Evolutionary conservation across 2,113 vertebrate species (phyloP).

Genomic region (Tricholaema leucomelas): DNA sequence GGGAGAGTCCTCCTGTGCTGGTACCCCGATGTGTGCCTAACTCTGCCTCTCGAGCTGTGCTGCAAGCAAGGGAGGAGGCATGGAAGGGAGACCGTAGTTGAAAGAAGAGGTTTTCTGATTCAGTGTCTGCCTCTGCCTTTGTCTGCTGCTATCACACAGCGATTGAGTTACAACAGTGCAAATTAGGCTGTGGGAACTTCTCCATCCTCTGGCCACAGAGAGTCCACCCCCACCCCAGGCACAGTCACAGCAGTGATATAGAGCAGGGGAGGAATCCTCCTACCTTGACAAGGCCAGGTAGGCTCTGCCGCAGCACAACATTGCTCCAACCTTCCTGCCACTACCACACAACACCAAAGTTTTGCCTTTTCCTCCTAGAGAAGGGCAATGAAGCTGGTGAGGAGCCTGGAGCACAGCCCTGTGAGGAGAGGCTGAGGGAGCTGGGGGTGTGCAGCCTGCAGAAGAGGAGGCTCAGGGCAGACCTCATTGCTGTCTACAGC

Average conservation of each 20-base stretch:
- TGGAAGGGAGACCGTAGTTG: not conserved
- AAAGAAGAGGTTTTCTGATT: conserved; percentile 32
- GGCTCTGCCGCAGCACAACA: not conserved
- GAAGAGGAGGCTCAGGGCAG: too few species aligned
- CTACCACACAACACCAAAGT: not conserved
- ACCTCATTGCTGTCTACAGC: too few species aligned
- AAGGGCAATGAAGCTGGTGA: too few species aligned
- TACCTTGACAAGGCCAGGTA: not conserved
- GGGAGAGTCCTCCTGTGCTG: not conserved
- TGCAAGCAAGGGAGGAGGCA: not conserved
- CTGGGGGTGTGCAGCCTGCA: too few species aligned
- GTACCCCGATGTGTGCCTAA: not conserved
- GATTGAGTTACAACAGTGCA: conserved; percentile 75
- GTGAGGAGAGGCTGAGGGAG: too few species aligned
- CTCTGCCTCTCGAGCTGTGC: not conserved
- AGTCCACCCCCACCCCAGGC: not conserved
- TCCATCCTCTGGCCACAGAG: conserved; percentile 45
- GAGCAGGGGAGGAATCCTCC: not conserved
- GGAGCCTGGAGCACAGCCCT: too few species aligned
- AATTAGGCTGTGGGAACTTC: conserved; percentile 74
- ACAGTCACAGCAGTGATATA: conserved; percentile 28
- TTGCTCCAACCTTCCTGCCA: not conserved
- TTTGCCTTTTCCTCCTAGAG: not conserved
- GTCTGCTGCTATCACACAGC: conserved; percentile 69
- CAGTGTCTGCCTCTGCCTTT: conserved; percentile 41